Base-by-base conservation (phyloP, 2,113 vertebrate genomes). In the Ailuropoda melanoleuca region DNA sequence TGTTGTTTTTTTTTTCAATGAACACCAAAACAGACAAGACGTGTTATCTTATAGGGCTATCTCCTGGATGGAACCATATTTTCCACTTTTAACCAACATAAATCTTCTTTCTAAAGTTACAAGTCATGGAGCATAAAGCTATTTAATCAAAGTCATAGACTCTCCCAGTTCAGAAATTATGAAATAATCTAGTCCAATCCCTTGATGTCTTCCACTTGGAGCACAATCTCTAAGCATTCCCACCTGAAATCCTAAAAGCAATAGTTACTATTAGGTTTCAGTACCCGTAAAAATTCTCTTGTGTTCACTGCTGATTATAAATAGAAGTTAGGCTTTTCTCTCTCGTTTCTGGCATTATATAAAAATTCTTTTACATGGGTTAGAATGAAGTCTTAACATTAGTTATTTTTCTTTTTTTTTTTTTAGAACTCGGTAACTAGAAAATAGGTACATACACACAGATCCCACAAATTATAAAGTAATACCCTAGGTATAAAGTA, bases 11-110 rank as follows among this genome's bases (percentile, higher is more conserved):
- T 60, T 87, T 82, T 66, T 37, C 70, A 78, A 92, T 60, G 84
- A 88, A 95, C 56, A 95, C 55, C 43, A 56, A 64, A 91, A 55
- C 11, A 50, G 68, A 77, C 21, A 75, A 62, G 23, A 66, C 48
- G 39, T 46, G 13, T 77, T 43, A 80, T 58, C 18, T 48, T 86
- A 37, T 43, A 72, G 64, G 23, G 39, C 37, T 60, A 43, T 81
- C 58, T 94, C 70, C 77, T 85, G 6, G 14, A 26, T 7, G 80
- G 55, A 29, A 80, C 48, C 29, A 21, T 50, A 77, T 50, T 74
- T 95, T 88, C 77, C 68, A 24, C 75, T 84, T 97, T 93, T 66
- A 91, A 86, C 55, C 53, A 56, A 90, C 15, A 75, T 46, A 91
- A 86, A 50, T 64, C 26, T 53, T 88, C 8, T 83, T 95, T 93